Percentiles rank a stretch among this genome's conserved stretches.
phyloP scores from a whole-genome alignment of 2,797 vertebrate genomes.

The Platyrinchus mystaceus region DNA sequence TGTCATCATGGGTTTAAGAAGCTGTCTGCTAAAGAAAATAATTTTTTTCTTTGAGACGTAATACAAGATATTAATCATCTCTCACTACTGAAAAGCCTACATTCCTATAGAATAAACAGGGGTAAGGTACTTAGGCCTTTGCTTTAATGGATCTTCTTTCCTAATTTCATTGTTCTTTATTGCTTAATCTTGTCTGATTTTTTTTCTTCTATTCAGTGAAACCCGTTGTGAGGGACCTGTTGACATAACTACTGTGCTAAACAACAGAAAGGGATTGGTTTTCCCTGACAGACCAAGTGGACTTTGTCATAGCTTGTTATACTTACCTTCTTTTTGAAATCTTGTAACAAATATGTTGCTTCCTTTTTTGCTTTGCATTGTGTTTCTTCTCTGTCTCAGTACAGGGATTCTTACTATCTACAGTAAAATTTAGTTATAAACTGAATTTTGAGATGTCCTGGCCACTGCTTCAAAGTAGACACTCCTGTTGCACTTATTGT shows the following conservation, averaged over 20 bases:
- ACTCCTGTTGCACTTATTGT: not conserved
- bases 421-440: not conserved
- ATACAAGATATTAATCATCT: not conserved
- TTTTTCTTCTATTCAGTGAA: not conserved
- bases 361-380: not conserved
- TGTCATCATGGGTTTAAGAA: not conserved
- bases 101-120: not conserved
- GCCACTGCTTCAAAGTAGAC: not conserved
- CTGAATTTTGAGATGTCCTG: not conserved
- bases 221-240: not conserved
- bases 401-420: not conserved
- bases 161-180: not conserved
- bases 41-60: not conserved
- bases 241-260: not conserved
- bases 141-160: not conserved
- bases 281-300: not conserved
- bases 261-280: not conserved
- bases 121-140: not conserved
- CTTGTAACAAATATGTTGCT: not conserved
- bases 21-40: not conserved
- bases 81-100: not conserved
- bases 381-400: not conserved
- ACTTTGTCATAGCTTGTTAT: not conserved
- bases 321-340: not conserved
- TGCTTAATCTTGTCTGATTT: not conserved